Conservation (phyloP, 1,140 invertebrate species). For the Temnothorax longispinosus region DNA sequence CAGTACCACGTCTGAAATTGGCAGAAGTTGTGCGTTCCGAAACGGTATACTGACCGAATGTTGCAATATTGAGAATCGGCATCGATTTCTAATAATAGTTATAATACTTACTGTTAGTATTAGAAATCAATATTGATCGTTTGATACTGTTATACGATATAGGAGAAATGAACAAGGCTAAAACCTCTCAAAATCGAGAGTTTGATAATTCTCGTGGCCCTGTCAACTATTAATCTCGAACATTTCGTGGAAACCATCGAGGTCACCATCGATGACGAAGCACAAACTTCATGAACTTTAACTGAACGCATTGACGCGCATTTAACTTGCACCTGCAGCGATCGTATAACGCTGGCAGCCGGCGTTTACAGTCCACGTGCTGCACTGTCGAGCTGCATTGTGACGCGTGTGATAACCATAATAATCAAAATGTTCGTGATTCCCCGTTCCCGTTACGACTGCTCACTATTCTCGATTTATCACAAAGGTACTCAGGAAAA, state of each 20-base stretch:
- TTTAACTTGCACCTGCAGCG: conserved; percentile 63
- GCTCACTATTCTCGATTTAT: neutral
- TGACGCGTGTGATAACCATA: conserved; percentile 55
- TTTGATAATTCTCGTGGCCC: neutral
- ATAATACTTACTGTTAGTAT: no score
- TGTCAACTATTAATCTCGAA: neutral
- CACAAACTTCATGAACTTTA: conserved; percentile 55
- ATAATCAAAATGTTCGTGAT: conserved; percentile 59
- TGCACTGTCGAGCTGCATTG: conserved; percentile 21
- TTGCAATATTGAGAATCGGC: no score
- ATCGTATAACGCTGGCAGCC: conserved; percentile 61
- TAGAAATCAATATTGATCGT: no score
- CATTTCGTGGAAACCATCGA: neutral
- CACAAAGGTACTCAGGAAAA: neutral
- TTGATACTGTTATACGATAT: no score
- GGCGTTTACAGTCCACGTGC: conserved; percentile 61
- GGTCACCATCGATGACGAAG: conserved; percentile 49
- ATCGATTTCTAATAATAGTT: no score
- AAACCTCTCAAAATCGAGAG: neutral
- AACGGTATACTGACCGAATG: no score
- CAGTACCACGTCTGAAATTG: no score
- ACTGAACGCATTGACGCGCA: conserved; percentile 37
- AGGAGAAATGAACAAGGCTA: neutral
- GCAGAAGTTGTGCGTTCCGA: no score
- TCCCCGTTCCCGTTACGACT: neutral